phyloP scores from a whole-genome alignment of 2,888 invertebrate genomes.

The Galerucella calmariensis region DNA sequence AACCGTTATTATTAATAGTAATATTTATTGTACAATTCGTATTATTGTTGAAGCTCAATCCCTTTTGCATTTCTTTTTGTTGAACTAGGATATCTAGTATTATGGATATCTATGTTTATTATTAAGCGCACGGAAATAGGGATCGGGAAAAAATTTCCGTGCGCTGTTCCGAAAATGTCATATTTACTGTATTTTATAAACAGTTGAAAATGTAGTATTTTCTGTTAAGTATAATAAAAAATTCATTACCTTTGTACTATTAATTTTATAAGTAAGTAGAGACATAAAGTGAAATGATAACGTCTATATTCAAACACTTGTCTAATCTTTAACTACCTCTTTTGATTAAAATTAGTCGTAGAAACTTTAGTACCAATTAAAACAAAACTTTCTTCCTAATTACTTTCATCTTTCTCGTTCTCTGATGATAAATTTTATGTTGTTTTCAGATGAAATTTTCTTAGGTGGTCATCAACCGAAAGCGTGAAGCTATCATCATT shows the following conservation, averaged over 20 bases:
- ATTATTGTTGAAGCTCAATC: no score
- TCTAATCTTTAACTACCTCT: constrained; percentile 4
- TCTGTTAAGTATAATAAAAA: no score
- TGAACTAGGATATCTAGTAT: no score
- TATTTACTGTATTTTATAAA: no score
- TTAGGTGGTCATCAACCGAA: not conserved
- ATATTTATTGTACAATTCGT: no score
- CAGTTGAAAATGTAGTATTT: no score
- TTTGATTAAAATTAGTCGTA: not conserved
- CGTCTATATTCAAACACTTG: not conserved
- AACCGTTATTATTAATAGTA: no score
- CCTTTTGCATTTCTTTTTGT: no score
- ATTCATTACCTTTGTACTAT: not conserved
- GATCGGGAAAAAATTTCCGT: no score
- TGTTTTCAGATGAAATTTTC: not conserved
- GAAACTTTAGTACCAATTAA: constrained; percentile 7
- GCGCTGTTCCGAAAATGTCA: no score
- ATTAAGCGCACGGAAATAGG: no score
- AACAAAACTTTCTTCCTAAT: constrained; percentile 6
- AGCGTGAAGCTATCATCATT: not conserved
- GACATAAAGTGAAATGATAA: not conserved
- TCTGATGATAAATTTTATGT: not conserved
- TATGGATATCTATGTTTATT: no score
- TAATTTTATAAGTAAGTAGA: not conserved
- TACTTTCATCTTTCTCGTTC: not conserved